Evolutionary conservation across 2,888 invertebrate species (phyloP), one percentile per base, ranked within the genome.

Genomic region (Eupeodes latifasciatus): DNA sequence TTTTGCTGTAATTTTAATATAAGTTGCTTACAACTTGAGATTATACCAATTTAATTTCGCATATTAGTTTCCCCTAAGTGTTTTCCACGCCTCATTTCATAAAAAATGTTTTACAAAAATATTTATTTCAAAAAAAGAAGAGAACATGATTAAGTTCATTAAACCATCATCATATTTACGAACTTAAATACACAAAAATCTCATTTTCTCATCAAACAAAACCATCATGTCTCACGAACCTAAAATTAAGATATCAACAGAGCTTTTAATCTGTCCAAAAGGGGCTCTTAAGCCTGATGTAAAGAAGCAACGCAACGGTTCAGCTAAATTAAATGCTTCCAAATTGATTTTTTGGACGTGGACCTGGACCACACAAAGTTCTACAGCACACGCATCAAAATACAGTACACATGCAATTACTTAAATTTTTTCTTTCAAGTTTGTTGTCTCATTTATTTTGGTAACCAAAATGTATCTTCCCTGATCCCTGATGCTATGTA

Each of bases 331-430:
- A 36, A 40, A 51, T 51, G 57, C 16, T 11, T 16, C 10, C 51
- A 67, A 83, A 69, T 74, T 61, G 67, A 83, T 79, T 74, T 34
- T 62, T 62, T n/a, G 16, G 62, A 62, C 62, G 3, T 27, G 47
- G 79, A 83, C 83, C 79, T 27, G 47, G 79, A 83, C 83, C 83
- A 79, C 83, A 83, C 78, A 72, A 27, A 10, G 9, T 5, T 34
- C 44, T 40, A 14, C 27, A 64, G 6, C 34, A 49, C 34, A 40
- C 64, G 27, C 27, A 27, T 27, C 27, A 27, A 27, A 27, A 27
- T 27, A 27, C 27, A 27, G 27, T 27, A 27, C 27, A 27, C 27
- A 44, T 49, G 66, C 78, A 66, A 72, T 78, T 72, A 78, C 72
- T 66, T 71, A 27, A 0, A 9, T 40, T 40, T 40, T 2, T 40